Conservation (phyloP, 2,888 invertebrate species). For the Caenorhabditis japonica region DNA sequence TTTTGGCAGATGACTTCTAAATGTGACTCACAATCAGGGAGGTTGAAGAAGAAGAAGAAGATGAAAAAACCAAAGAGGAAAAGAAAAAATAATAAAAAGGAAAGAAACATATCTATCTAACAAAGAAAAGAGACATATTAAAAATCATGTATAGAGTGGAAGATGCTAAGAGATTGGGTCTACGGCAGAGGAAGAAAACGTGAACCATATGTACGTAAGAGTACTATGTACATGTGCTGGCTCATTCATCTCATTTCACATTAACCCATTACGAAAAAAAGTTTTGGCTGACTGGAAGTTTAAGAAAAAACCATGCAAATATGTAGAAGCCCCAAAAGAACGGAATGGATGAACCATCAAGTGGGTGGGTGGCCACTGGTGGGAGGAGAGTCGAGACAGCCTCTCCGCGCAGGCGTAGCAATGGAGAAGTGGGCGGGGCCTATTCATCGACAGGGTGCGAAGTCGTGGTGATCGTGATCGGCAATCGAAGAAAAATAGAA, state of each 20-base stretch:
- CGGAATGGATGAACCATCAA: conserved; percentile 26
- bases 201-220: conserved; percentile 43
- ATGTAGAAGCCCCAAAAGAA: neutral
- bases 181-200: conserved; percentile 26
- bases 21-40: conserved; percentile 40
- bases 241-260: conserved; percentile 45
- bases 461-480: conserved; percentile 30
- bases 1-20: conserved; percentile 48
- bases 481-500: conserved; percentile 15
- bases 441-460: conserved; percentile 15
- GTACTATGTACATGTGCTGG: conserved; percentile 48
- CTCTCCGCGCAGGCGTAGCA: conserved; percentile 37
- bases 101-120: conserved; percentile 13
- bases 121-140: conserved; percentile 29
- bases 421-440: conserved; percentile 25
- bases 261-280: conserved; percentile 26
- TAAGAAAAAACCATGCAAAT: neutral
- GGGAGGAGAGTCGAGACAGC: conserved; percentile 18
- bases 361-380: conserved; percentile 23
- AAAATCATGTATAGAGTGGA: conserved; percentile 44
- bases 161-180: conserved; percentile 21
- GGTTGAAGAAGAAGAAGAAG: no score
- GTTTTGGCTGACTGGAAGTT: conserved; percentile 4
- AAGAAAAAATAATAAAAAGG: conserved; percentile 7
- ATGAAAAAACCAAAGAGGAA: conserved; percentile 1